phyloP scores from a whole-genome alignment of 2,113 vertebrate genomes.

The Ciconia stormi region DNA sequence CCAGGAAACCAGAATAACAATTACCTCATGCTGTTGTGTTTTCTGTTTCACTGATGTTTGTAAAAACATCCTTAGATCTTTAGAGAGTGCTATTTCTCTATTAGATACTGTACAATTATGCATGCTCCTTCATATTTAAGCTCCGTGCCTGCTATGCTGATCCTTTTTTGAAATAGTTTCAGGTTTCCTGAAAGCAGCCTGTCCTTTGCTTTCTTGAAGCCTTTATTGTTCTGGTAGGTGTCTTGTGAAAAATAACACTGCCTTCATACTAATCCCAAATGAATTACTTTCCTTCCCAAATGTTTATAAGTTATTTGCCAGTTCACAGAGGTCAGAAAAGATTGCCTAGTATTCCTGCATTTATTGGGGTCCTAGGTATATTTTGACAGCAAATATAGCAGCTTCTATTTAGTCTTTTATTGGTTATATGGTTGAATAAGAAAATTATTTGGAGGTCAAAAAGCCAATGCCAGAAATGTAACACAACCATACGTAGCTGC shows the following conservation, averaged over 20 bases:
- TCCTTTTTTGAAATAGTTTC: not conserved
- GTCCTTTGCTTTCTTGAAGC: not conserved
- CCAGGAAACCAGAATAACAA: not conserved
- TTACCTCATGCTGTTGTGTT: not conserved
- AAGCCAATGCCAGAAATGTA: not conserved
- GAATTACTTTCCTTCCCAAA: not conserved
- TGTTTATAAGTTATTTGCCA: not conserved
- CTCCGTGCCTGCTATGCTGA: not conserved
- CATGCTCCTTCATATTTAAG: not conserved
- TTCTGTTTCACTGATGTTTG: not conserved
- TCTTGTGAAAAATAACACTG: not conserved
- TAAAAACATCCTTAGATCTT: not conserved
- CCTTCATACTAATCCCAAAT: not conserved
- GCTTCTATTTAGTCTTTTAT: not conserved
- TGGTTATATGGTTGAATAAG: not conserved
- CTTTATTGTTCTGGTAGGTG: not conserved
- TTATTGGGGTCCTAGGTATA: not conserved
- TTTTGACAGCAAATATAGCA: not conserved
- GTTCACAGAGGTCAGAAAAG: not conserved
- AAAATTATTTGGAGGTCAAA: not conserved
- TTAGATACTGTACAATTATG: not conserved
- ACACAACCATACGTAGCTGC: fast-evolving
- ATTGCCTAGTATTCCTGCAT: not conserved
- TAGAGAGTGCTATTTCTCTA: not conserved
- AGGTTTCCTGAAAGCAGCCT: not conserved